Evolutionary conservation across 2,797 vertebrate genomes (phyloP).

Genomic region (Notamacropus eugenii): DNA sequence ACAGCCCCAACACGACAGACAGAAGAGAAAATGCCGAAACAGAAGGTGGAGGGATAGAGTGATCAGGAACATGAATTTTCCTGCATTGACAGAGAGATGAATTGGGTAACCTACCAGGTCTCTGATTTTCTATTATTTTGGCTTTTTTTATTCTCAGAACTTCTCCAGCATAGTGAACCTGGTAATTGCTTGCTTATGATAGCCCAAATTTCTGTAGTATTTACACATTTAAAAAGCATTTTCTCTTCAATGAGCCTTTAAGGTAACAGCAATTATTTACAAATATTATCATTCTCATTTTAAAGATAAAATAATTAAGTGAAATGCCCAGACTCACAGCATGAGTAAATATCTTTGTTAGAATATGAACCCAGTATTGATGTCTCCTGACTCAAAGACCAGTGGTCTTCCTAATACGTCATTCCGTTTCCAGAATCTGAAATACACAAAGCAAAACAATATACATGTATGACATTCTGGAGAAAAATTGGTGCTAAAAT

Average conservation of each 20-base stretch:
- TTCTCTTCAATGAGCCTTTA: neutral
- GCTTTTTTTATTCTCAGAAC: slow-evolving; percentile 53
- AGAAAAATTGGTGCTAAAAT: neutral
- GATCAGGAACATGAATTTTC: slow-evolving; percentile 18
- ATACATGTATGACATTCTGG: neutral
- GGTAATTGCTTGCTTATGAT: neutral
- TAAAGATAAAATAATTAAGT: neutral
- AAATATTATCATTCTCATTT: neutral
- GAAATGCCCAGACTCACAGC: neutral
- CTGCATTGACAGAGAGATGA: neutral
- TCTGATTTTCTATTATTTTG: neutral
- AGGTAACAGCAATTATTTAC: neutral
- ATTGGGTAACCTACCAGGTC: neutral
- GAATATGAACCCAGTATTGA: neutral
- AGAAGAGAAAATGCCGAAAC: slow-evolving; percentile 43
- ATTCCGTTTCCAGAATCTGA: neutral
- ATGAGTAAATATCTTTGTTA: neutral
- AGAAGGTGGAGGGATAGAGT: neutral
- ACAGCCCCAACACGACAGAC: slow-evolving; percentile 9
- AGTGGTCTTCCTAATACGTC: neutral
- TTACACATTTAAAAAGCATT: neutral
- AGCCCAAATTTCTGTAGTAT: neutral
- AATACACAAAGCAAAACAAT: neutral
- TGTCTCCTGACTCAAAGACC: neutral
- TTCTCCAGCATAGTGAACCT: neutral